Conservation (phyloP, 2,888 invertebrate species). For the Barypeithes pellucidus region DNA sequence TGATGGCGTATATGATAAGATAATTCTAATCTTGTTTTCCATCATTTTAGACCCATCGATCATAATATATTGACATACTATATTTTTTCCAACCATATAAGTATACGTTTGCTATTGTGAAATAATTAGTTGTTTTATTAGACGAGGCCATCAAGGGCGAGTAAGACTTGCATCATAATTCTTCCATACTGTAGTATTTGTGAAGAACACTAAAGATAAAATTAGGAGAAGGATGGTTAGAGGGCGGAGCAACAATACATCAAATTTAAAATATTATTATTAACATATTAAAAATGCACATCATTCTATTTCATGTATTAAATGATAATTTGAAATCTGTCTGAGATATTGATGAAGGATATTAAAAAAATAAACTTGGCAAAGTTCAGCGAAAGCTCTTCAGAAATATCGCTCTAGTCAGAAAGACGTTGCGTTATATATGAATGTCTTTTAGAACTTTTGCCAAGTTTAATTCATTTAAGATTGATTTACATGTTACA, state of each 20-base stretch:
- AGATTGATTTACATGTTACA: slow-evolving; percentile 17
- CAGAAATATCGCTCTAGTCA: slow-evolving; percentile 22
- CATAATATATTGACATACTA: not conserved
- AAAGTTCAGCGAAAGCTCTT: slow-evolving; percentile 43
- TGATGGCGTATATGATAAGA: not conserved
- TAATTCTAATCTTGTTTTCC: not conserved
- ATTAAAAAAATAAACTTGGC: slow-evolving; percentile 47
- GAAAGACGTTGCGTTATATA: slow-evolving; percentile 32
- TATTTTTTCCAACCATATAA: not conserved
- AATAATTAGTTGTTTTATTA: too few relatives aligned
- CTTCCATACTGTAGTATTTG: too few relatives aligned
- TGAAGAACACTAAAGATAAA: too few relatives aligned
- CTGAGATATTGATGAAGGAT: slow-evolving; percentile 39
- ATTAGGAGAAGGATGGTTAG: too few relatives aligned
- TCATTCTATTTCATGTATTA: not conserved
- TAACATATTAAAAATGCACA: too few relatives aligned
- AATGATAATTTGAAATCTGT: slow-evolving; percentile 30
- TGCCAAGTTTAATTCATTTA: slow-evolving; percentile 41
- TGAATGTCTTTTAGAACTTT: slow-evolving; percentile 44
- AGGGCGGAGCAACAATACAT: too few relatives aligned
- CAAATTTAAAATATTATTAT: too few relatives aligned
- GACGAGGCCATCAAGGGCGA: too few relatives aligned
- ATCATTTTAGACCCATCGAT: not conserved
- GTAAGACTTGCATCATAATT: too few relatives aligned
- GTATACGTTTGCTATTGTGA: not conserved